Evolutionary conservation across 2,797 vertebrate genomes (phyloP).

Genomic region (Tapera naevia): DNA sequence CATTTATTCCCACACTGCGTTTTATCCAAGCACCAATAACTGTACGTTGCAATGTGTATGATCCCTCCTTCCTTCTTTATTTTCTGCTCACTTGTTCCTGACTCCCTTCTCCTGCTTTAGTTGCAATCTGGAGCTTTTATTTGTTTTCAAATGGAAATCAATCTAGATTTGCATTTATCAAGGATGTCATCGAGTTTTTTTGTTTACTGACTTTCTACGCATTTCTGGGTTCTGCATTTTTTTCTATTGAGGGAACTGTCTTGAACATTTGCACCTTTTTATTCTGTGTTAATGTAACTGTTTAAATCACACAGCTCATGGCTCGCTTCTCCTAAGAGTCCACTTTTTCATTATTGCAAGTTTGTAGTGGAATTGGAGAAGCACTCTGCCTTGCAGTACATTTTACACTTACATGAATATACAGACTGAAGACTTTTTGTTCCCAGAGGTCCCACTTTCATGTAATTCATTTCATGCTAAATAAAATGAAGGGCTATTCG

Average conservation of each 20-base stretch:
- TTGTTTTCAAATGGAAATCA: background rate
- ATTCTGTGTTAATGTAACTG: background rate
- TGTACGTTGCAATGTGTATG: background rate
- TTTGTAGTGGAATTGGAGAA: background rate
- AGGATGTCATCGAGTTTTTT: background rate
- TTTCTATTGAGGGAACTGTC: background rate
- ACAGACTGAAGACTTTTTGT: background rate
- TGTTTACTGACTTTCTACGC: background rate
- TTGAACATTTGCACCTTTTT: background rate
- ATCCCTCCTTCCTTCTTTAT: background rate
- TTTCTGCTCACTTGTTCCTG: background rate
- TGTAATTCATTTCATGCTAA: slow-evolving; percentile 33
- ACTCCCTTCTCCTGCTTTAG: background rate
- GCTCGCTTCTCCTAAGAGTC: slow-evolving; percentile 8
- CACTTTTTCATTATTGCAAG: slow-evolving; percentile 15
- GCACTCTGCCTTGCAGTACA: slow-evolving; percentile 14
- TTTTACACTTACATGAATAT: slow-evolving; percentile 44
- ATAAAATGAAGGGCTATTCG: slow-evolving; percentile 20
- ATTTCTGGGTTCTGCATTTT: background rate
- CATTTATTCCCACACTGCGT: background rate
- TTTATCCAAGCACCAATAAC: background rate
- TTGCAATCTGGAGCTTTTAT: background rate
- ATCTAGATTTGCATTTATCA: background rate
- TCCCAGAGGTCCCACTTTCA: slow-evolving; percentile 1
- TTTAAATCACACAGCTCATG: background rate